Percentiles rank a stretch among this genome's conserved stretches.
These are phyloP conservation scores for Rhinolophus sinicus DNA, from an alignment of 2,113 vertebrate genomes.

Conservation along the genomic window DNA sequence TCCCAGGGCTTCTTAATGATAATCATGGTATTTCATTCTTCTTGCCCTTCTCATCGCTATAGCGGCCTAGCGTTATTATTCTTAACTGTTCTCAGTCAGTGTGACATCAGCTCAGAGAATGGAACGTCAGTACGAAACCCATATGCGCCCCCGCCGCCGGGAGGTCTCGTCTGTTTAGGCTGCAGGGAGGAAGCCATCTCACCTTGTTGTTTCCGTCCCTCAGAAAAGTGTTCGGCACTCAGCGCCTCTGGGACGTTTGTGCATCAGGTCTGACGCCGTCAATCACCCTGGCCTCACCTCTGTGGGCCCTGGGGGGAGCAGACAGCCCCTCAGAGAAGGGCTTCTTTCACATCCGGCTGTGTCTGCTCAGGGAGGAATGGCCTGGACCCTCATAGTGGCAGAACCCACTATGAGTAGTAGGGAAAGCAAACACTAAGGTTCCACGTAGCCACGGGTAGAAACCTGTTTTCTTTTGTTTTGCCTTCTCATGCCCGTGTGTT, in stretches of 20 bases:
- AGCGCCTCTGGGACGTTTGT: constrained; percentile 46
- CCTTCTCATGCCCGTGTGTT: not conserved
- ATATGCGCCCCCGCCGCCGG: constrained; percentile 70
- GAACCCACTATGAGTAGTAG: not conserved
- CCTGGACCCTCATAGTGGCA: constrained; percentile 15
- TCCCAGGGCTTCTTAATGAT: constrained; percentile 79
- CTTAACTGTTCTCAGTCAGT: constrained; percentile 75
- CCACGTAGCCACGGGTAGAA: not conserved
- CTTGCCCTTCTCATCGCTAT: constrained; percentile 81
- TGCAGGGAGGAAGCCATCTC: constrained; percentile 77
- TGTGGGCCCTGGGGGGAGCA: no score
- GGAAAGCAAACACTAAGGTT: not conserved
- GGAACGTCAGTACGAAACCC: constrained; percentile 87
- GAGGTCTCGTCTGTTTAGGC: constrained; percentile 82
- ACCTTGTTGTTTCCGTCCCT: constrained; percentile 69
- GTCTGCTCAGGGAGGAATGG: not conserved
- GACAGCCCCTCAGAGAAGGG: no score
- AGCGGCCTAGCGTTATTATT: constrained; percentile 73
- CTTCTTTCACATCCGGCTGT: constrained; percentile 40
- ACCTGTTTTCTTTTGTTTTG: not conserved
- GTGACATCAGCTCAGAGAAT: constrained; percentile 85
- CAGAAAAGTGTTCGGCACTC: constrained; percentile 67
- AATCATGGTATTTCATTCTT: constrained; percentile 81
- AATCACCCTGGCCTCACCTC: not conserved
- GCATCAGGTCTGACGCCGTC: constrained; percentile 32